These are phyloP conservation scores for Stramonita haemastoma DNA, from an alignment of 2,888 invertebrate species.

Conservation along the genomic window DNA sequence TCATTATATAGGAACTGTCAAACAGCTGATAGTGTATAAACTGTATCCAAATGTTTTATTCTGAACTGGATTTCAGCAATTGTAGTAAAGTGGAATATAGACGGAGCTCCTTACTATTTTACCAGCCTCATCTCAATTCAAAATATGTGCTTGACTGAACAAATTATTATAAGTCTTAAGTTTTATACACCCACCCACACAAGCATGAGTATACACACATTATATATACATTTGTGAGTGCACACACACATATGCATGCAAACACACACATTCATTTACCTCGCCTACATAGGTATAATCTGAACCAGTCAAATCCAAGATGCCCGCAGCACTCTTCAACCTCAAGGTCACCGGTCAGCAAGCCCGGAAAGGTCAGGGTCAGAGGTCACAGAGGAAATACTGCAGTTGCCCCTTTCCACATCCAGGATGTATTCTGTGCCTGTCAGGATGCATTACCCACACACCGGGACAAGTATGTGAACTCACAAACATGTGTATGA, in stretches of 20 bases:
- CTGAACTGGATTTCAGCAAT: too few species aligned
- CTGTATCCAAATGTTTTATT: too few species aligned
- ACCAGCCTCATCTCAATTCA: too few species aligned
- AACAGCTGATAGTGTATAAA: too few species aligned
- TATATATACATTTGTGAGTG: not conserved
- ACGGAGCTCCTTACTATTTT: too few species aligned
- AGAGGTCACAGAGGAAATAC: slow-evolving; percentile 52
- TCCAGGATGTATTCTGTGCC: slow-evolving; percentile 68
- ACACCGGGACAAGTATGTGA: not conserved
- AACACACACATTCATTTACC: slow-evolving; percentile 49
- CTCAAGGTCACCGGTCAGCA: slow-evolving; percentile 49
- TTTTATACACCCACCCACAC: not conserved
- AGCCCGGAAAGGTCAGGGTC: slow-evolving; percentile 51
- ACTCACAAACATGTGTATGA: not conserved
- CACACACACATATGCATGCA: not conserved
- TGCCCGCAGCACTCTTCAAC: slow-evolving; percentile 56
- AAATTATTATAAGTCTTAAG: too few species aligned
- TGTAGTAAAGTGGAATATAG: too few species aligned
- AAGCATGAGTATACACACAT: not conserved
- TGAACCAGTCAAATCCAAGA: slow-evolving; percentile 56
- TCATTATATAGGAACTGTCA: too few species aligned
- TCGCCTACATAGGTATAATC: slow-evolving; percentile 59
- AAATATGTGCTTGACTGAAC: too few species aligned
- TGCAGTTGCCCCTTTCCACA: slow-evolving; percentile 62
- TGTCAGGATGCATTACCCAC: slow-evolving; percentile 16